A percentile compares a stretch with the other conserved stretches of the same genome.
phyloP scores from a whole-genome alignment of 92 coral and sea anemone genomes.

The Zoanthus solanderi region DNA sequence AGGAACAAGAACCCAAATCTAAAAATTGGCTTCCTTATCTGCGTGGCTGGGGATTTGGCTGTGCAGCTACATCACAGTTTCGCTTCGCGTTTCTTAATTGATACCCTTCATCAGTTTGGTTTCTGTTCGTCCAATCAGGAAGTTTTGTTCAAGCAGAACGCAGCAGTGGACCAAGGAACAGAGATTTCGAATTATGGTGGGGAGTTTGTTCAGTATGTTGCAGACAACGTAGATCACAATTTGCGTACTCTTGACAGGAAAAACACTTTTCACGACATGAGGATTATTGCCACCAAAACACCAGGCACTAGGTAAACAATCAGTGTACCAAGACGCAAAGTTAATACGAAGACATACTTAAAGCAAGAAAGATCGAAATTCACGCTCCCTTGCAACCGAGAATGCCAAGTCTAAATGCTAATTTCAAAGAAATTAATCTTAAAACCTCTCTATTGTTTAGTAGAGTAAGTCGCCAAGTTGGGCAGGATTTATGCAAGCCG shows the following conservation, averaged over 20 bases:
- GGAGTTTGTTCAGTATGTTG: background rate
- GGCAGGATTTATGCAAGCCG: no score
- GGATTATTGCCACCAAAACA: background rate
- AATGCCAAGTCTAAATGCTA: background rate
- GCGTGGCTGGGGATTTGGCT: background rate
- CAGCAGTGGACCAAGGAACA: background rate
- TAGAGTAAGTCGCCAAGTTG: no score
- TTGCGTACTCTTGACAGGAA: background rate
- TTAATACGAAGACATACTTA: background rate
- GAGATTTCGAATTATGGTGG: background rate
- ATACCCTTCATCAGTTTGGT: no score
- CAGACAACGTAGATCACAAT: background rate
- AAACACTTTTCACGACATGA: background rate
- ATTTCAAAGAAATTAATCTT: background rate
- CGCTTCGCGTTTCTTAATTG: no score
- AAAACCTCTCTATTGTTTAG: no score
- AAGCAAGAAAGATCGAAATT: background rate
- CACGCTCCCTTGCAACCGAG: background rate
- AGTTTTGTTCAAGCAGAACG: background rate
- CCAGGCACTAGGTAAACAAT: background rate
- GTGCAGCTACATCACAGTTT: no score
- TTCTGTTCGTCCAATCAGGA: no score
- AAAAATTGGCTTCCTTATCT: conserved; percentile 49
- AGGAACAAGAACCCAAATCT: conserved; percentile 4
- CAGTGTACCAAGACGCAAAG: background rate